phyloP scores from a whole-genome alignment of 2,797 vertebrate species.

The Lemur catta region DNA sequence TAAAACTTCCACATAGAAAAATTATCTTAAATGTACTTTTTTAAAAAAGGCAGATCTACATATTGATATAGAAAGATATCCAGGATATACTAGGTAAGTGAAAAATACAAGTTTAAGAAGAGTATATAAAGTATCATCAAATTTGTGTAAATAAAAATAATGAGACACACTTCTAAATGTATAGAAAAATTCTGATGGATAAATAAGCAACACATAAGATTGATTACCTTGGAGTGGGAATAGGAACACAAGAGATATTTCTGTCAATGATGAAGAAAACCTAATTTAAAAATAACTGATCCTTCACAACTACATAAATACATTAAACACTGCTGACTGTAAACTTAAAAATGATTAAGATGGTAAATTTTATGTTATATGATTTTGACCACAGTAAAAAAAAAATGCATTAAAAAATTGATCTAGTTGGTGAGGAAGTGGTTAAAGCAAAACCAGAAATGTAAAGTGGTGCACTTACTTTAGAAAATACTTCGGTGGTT shows the following conservation, averaged over 20 bases:
- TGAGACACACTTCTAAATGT: not conserved
- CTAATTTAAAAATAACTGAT: not conserved
- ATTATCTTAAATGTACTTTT: not conserved
- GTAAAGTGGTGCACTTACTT: not conserved
- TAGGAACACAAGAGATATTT: not conserved
- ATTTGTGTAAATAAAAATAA: conserved; percentile 2
- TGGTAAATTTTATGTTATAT: not conserved
- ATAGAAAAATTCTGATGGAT: not conserved
- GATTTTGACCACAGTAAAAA: not conserved
- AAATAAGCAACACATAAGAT: not conserved
- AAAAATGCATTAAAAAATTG: not conserved
- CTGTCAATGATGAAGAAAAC: not conserved
- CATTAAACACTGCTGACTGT: not conserved
- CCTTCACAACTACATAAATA: not conserved
- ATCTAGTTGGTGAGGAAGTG: not conserved
- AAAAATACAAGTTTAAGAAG: not conserved
- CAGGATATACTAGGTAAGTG: not conserved
- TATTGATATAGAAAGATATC: not conserved
- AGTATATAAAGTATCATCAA: not conserved
- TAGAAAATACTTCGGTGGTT: not conserved
- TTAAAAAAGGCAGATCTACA: not conserved
- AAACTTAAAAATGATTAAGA: not conserved
- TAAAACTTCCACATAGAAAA: not conserved
- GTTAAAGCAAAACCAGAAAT: not conserved
- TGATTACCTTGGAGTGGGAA: not conserved